These are phyloP conservation scores for Phylloscopus whistleri DNA, from an alignment of 2,113 vertebrate genomes.

Conservation along the genomic window DNA sequence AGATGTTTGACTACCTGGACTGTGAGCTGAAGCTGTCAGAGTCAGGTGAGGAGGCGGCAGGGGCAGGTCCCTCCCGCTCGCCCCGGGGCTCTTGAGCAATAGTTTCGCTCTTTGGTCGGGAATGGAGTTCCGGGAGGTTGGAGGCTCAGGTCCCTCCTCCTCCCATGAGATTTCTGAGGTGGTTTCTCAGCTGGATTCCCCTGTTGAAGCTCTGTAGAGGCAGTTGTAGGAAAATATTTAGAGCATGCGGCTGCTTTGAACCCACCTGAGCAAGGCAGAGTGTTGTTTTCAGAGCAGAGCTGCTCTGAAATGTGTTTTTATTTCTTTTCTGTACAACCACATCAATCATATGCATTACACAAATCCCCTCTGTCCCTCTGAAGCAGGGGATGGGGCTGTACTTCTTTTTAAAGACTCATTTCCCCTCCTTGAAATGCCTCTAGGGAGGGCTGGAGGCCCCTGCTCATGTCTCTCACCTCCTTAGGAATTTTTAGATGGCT, in stretches of 20 bases:
- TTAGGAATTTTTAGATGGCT: slow-evolving; percentile 24
- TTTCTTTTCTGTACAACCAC: not conserved
- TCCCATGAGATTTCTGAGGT: not conserved
- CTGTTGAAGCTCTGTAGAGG: not conserved
- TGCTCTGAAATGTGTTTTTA: not conserved
- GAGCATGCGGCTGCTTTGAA: not conserved
- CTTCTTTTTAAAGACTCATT: not conserved
- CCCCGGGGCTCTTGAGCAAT: slow-evolving; percentile 20
- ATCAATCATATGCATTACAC: not conserved
- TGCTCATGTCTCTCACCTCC: not conserved
- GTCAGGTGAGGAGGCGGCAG: slow-evolving; percentile 79
- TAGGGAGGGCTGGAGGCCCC: not conserved
- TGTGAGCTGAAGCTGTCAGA: slow-evolving; percentile 90
- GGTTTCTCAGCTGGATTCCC: not conserved
- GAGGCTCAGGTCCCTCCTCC: not conserved
- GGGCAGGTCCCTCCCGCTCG: not conserved
- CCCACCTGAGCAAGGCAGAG: not conserved
- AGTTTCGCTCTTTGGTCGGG: not conserved
- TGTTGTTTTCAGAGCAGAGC: not conserved
- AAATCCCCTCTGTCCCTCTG: not conserved
- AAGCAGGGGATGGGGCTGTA: not conserved
- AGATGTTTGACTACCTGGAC: slow-evolving; percentile 98
- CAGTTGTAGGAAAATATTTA: not conserved
- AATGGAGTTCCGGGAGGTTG: not conserved
- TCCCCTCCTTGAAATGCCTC: not conserved